Base-by-base conservation (phyloP, 2,797 vertebrate species). In the Kryptolebias ocellatus region DNA sequence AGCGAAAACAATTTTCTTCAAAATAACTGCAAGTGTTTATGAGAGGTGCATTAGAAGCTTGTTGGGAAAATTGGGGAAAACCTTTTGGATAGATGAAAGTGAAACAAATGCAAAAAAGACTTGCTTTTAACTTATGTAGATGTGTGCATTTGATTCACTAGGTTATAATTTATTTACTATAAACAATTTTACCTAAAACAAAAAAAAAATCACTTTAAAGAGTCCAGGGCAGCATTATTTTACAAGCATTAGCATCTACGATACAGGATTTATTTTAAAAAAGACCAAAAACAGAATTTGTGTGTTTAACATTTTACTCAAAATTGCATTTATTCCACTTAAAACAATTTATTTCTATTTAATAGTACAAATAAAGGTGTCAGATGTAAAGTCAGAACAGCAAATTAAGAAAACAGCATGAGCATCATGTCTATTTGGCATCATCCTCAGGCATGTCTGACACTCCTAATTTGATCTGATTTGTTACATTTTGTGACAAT, bases 221-320 rank as follows among this genome's bases (percentile, higher is more conserved):
- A 7, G 31, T 24, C 20, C 20, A 24, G 31, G 31, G 31, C 4
- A 10, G 37, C 37, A 39, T 11, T 39, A 10, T 12, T 39, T 39
- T 39, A 39, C 37, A 39, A 39, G 37, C 37, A 39, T 10, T 39
- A 10, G 37, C 10, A 39, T 39, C 11, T 2, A 39, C 2, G 37
- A 2, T 2, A 39, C 4, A 31, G 31, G 4, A 31, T 39, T 39
- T 39, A 4, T 50, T 28, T 20, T 27, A 14, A 39, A 28, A 71
- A 46, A 64, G 78, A 53, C 72, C 66, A 73, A 69, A 76, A 52
- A 70, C 61, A 65, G 5, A 72, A 31, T 42, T 44, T 15, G 17
- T 78, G 39, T 65, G 60, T 77, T 80, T 53, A 67, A 69, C 27
- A 27, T 73, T 88, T 91, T 89, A 85, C 67, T 90, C 51, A 69